Conservation (phyloP, 2,888 invertebrate species). For the Arrhopalites spinosus region DNA sequence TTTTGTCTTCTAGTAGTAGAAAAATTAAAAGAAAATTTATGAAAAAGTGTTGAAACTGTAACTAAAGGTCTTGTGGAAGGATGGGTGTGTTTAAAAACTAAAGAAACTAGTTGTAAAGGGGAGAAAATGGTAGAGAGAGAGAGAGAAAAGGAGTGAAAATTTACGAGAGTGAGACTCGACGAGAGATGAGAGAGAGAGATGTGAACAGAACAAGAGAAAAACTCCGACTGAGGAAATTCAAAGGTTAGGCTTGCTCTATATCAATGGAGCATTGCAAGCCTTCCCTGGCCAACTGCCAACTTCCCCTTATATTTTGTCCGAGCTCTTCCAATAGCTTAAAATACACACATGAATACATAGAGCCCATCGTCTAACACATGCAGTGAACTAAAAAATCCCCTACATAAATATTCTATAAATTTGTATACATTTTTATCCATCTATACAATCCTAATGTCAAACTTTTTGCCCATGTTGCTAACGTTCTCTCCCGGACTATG, state of each 20-base stretch:
- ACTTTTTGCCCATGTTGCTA: not conserved
- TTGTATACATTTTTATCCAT: too few relatives aligned
- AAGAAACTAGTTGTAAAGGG: not conserved
- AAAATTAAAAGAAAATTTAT: not conserved
- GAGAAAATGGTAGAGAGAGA: not conserved
- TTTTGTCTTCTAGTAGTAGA: not conserved
- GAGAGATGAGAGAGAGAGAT: not conserved
- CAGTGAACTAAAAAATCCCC: too few relatives aligned
- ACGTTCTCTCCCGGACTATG: not conserved
- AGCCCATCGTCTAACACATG: too few relatives aligned
- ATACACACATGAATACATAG: slow-evolving; percentile 9
- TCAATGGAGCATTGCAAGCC: not conserved
- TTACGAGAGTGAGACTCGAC: not conserved
- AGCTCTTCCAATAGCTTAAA: slow-evolving; percentile 18
- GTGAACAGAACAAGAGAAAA: slow-evolving; percentile 33
- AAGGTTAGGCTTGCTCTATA: slow-evolving; percentile 18
- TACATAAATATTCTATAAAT: too few relatives aligned
- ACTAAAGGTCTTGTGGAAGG: not conserved
- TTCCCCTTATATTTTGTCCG: not conserved
- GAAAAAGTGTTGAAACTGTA: not conserved
- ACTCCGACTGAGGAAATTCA: slow-evolving; percentile 34
- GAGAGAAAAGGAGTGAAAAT: not conserved
- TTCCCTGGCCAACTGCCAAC: slow-evolving; percentile 10
- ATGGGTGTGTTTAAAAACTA: not conserved
- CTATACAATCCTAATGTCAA: too few relatives aligned